These are phyloP conservation scores for Fabriciana adippe DNA, from an alignment of 2,888 invertebrate genomes.

Conservation along the genomic window DNA sequence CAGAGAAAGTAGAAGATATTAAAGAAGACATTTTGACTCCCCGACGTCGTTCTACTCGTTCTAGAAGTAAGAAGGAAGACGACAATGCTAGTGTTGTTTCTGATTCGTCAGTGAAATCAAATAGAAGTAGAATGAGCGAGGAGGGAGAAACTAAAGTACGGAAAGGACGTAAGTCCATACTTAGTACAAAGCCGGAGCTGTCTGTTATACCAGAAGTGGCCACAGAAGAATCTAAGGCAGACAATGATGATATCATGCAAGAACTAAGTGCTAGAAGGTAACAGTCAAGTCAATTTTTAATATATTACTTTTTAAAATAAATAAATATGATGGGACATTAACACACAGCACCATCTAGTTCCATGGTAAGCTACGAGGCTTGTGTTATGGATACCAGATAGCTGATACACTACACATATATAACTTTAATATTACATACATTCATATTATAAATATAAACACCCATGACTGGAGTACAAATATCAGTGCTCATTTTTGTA, in stretches of 20 bases:
- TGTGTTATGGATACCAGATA: too few species aligned
- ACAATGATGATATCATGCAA: conserved; percentile 47
- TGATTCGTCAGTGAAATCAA: conserved; percentile 58
- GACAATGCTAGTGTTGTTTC: conserved; percentile 67
- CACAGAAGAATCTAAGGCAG: conserved; percentile 53
- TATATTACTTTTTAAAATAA: too few species aligned
- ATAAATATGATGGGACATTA: too few species aligned
- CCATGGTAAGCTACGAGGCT: too few species aligned
- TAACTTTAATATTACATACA: too few species aligned
- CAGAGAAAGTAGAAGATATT: not conserved
- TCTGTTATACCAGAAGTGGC: conserved; percentile 73
- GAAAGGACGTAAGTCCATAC: conserved; percentile 61
- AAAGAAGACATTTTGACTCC: conserved; percentile 61
- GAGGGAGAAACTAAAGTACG: conserved; percentile 51
- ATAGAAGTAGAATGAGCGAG: conserved; percentile 54
- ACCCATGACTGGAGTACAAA: too few species aligned
- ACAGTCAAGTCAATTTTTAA: conserved; percentile 34
- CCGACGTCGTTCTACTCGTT: conserved; percentile 53
- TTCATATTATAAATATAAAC: too few species aligned
- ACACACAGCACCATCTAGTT: too few species aligned
- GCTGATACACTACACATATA: too few species aligned
- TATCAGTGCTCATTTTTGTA: too few species aligned
- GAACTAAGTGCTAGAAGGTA: conserved; percentile 66
- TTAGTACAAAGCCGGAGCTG: conserved; percentile 64
- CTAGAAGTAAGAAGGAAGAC: conserved; percentile 57